Percentiles rank a stretch among this genome's conserved stretches.
phyloP scores from a whole-genome alignment of 2,888 invertebrate species.

The Meandrusa payeni region DNA sequence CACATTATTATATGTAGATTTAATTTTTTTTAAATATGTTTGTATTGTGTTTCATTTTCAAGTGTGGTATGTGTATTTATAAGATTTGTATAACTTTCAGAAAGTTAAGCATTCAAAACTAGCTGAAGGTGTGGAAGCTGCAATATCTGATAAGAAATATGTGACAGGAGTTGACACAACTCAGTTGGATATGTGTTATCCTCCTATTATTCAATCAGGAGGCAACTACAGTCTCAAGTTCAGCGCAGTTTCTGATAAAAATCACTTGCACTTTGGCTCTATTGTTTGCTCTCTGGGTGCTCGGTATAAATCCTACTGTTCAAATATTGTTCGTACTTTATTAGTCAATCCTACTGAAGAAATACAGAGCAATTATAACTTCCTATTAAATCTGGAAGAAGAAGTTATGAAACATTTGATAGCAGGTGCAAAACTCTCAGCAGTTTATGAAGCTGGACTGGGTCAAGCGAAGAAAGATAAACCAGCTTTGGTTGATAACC shows the following conservation, averaged over 20 bases:
- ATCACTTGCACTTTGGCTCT: slow-evolving; percentile 95
- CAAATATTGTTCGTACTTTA: slow-evolving; percentile 97
- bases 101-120: slow-evolving; percentile 98
- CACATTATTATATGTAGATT: no score
- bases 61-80: no score
- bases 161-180: slow-evolving; percentile 93
- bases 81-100: no score
- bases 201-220: slow-evolving; percentile 99
- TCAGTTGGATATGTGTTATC: slow-evolving; percentile 98
- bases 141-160: slow-evolving; percentile 97
- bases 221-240: slow-evolving; percentile 99
- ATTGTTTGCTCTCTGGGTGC: slow-evolving; percentile 97
- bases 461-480: slow-evolving; percentile 92
- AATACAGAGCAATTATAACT: slow-evolving; percentile 94
- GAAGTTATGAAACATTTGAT: slow-evolving; percentile 92
- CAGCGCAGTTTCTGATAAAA: slow-evolving; percentile 96
- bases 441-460: slow-evolving; percentile 92
- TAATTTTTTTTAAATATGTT: no score
- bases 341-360: slow-evolving; percentile 94
- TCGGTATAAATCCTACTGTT: slow-evolving; percentile 98
- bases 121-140: slow-evolving; percentile 96
- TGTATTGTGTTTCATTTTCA: no score
- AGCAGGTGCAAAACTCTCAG: slow-evolving; percentile 90
- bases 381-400: slow-evolving; percentile 93
- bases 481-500: slow-evolving; percentile 90